Evolutionary conservation across 2,888 invertebrate genomes (phyloP).

Genomic region (Parnassius apollo): DNA sequence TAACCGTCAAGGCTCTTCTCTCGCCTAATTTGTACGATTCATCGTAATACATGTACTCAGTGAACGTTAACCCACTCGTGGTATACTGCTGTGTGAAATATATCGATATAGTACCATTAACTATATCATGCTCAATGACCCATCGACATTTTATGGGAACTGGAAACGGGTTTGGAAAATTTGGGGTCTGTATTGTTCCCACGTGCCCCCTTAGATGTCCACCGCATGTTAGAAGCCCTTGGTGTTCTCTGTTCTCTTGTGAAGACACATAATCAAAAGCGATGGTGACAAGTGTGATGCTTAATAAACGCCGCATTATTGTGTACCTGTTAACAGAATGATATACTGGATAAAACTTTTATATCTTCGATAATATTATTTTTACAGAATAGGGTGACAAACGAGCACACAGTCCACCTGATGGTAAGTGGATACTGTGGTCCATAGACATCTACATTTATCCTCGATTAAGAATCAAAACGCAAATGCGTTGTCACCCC

Average conservation of each 20-base stretch:
- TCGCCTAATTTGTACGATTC: conserved; percentile 85
- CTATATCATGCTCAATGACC: conserved; percentile 90
- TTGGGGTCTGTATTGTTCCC: conserved; percentile 90
- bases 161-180: conserved; percentile 90
- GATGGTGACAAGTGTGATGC: conserved; percentile 58
- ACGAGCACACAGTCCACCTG: too few relatives aligned
- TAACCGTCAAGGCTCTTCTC: conserved; percentile 84
- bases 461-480: too few relatives aligned
- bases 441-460: too few relatives aligned
- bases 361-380: background rate
- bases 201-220: conserved; percentile 83
- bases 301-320: conserved; percentile 54
- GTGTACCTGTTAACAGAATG: conserved; percentile 44
- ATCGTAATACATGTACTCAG: conserved; percentile 88
- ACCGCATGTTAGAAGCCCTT: conserved; percentile 81
- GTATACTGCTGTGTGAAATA: conserved; percentile 95
- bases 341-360: background rate
- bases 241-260: conserved; percentile 57
- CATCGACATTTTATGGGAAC: conserved; percentile 93
- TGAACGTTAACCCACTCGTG: conserved; percentile 87
- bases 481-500: too few relatives aligned
- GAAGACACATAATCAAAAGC: conserved; percentile 48
- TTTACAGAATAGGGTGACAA: too few relatives aligned
- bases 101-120: conserved; percentile 88
- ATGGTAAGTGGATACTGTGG: too few relatives aligned